phyloP scores from a whole-genome alignment of 1,140 invertebrate genomes.

The Cepaea nemoralis region DNA sequence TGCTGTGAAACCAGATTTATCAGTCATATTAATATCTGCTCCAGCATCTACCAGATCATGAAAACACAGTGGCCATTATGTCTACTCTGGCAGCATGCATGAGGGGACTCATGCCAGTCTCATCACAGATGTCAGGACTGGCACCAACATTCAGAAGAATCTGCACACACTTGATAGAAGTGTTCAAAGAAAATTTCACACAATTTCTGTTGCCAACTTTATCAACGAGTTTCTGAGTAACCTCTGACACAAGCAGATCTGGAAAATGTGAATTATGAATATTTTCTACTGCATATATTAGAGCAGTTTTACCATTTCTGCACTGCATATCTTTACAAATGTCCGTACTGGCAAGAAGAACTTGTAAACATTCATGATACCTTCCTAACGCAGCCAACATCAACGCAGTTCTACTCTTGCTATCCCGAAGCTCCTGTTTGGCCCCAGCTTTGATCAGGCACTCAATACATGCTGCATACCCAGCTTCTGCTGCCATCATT shows the following conservation, averaged over 20 bases:
- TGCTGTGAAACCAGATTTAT: background rate
- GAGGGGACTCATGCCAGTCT: background rate
- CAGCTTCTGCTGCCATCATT: background rate
- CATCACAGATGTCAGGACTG: background rate
- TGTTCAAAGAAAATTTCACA: too few species aligned
- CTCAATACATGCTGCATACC: background rate
- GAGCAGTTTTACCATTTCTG: background rate
- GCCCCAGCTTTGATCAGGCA: background rate
- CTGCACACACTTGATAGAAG: background rate
- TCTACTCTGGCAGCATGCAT: too few species aligned
- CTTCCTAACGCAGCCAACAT: background rate
- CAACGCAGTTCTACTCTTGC: background rate
- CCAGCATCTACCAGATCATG: background rate
- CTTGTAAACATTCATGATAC: background rate
- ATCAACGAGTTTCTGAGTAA: too few species aligned
- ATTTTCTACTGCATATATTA: slow-evolving; percentile 1
- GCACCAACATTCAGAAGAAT: background rate
- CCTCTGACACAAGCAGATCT: too few species aligned
- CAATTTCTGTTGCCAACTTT: too few species aligned
- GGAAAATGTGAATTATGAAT: too few species aligned
- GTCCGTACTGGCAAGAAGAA: background rate
- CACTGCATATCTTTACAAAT: background rate
- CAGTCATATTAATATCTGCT: background rate
- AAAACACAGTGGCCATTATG: background rate
- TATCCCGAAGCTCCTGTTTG: background rate